Base-by-base conservation (phyloP, 2,888 invertebrate species). In the Theodoxus fluviatilis region DNA sequence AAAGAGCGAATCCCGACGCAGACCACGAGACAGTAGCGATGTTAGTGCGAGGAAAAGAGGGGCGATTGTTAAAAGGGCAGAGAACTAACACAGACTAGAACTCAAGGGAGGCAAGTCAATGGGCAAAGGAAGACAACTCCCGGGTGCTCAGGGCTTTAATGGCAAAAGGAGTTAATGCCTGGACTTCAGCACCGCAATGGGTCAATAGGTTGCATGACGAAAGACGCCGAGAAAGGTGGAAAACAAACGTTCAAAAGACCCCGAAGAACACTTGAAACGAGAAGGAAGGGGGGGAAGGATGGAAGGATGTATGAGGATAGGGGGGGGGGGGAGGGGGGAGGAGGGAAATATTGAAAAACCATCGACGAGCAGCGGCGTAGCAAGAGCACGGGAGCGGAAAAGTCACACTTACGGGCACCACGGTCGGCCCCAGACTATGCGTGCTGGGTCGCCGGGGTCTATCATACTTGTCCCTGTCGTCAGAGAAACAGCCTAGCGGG, bases 371-470 rank as follows among this genome's bases (percentile, higher is more conserved):
- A 65, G 38, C 71, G 70, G 71, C 70, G 72, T 69, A 72, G 71
- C 71, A 72, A 52, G 40, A 18, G 18, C 9, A 38, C 22, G 38
- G 35, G 22, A 61, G 40, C 47, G 52, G 33, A 68, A 40, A 31
- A 18, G 22, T 31, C 28, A 43, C 70, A 81, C 83, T 79, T 77
- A 83, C 84, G 68, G 83, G 82, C 40, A 81, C 79, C 67, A 81
- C 80, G 67, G 83, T 77, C 15, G 84, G 81, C 35, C 83, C 83
- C 70, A 82, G 75, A 69, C 82, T 82, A 74, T 82, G 82, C 1
- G 83, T 78, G 74, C 81, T 81, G 52, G 80, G 77, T 67, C 82
- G 74, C 64, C 82, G 72, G 35, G 77, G 76, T 59, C 76, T 68
- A 38, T 77, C 78, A 72, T 75, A 76, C 67, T 75, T 75, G 55